Base-by-base conservation (phyloP, 2,888 invertebrate species). In the Ferrisia virgata region DNA sequence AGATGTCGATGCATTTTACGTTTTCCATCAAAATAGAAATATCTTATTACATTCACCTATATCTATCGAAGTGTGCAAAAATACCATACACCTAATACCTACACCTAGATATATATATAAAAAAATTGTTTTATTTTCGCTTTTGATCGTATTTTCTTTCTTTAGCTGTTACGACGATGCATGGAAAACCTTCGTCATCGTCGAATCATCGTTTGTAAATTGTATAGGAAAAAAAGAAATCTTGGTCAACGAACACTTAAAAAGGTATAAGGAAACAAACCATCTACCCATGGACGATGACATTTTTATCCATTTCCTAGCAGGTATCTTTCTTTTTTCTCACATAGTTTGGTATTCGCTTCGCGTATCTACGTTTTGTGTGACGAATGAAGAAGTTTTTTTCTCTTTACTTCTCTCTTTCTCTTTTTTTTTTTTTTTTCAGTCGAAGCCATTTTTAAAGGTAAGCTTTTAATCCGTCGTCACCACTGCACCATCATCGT, bases 21-120 rank as follows among this genome's bases (percentile, higher is more conserved):
- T 79, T 40, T 79, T 79, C 40, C 79, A 79, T 79, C 36, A 79
- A 79, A 40, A 79, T 79, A 79, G 79, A 79, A 79, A 79, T 79
- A 79, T 79, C 79, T 79, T 43, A 43, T 79, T 79, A 79, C 79
- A 43, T 79, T 79, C 28, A 40, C 36, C 9, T n/a, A n/a, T n/a
- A n/a, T n/a, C n/a, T n/a, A n/a, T n/a, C n/a, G n/a, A n/a, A n/a
- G n/a, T n/a, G 79, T 40, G 40, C 40, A 15, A 43, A 40, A 53
- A 53, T 53, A 22, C n/a, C n/a, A n/a, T n/a, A n/a, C n/a, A n/a
- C n/a, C n/a, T n/a, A n/a, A n/a, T n/a, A n/a, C n/a, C n/a, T n/a
- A n/a, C n/a, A n/a, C n/a, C n/a, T n/a, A n/a, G n/a, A 36, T 36
- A 36, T 36, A 36, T 6, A 40, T 8, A 53, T 8, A 18, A 53